Conservation (phyloP, 1,140 invertebrate species). For the Trichomalopsis sarcophagae region DNA sequence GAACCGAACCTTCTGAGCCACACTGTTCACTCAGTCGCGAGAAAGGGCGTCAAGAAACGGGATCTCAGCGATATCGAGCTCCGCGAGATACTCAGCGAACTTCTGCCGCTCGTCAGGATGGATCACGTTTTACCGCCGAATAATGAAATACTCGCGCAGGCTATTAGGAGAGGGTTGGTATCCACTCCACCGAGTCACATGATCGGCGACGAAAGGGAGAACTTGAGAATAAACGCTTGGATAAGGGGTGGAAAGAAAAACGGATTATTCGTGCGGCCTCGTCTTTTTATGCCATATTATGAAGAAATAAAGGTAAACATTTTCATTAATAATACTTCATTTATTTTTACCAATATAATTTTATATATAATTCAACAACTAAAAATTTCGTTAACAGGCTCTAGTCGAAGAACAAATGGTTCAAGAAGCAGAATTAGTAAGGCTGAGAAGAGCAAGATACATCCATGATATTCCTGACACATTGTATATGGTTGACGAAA, state of each 20-base stretch:
- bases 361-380: conserved; percentile 9
- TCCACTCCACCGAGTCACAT: conserved; percentile 91
- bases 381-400: conserved; percentile 73
- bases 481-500: conserved; percentile 92
- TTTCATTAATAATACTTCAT: conserved; percentile 44
- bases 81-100: conserved; percentile 88
- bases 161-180: conserved; percentile 89
- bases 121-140: conserved; percentile 93
- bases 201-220: conserved; percentile 84
- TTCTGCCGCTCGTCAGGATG: conserved; percentile 88
- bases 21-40: conserved; percentile 91
- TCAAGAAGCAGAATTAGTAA: conserved; percentile 85
- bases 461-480: conserved; percentile 92
- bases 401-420: conserved; percentile 89
- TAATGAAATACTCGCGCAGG: conserved; percentile 86
- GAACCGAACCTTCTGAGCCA: conserved; percentile 95
- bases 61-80: conserved; percentile 92
- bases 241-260: conserved; percentile 86
- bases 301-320: conserved; percentile 91
- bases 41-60: conserved; percentile 89
- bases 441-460: conserved; percentile 82
- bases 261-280: conserved; percentile 88
- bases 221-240: conserved; percentile 89
- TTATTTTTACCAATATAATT: conserved; percentile 27
- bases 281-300: conserved; percentile 94